Evolutionary conservation across 1,140 invertebrate genomes (phyloP).

Genomic region (Acromyrmex charruanus): DNA sequence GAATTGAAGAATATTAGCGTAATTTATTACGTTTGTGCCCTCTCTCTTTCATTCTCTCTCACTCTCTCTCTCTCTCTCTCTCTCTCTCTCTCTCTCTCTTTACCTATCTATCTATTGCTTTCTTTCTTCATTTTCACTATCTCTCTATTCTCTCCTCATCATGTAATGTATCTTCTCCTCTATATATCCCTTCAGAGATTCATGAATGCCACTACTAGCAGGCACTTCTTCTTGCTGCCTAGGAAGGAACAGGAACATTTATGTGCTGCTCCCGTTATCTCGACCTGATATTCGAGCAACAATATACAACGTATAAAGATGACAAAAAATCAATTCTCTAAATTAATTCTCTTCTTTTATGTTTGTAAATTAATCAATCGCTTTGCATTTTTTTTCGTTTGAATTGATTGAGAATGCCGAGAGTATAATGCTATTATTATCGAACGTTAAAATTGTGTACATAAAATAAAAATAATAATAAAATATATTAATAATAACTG

Average conservation of each 20-base stretch:
- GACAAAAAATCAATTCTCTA: constrained; percentile 20
- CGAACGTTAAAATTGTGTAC: background rate
- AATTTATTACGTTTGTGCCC: background rate
- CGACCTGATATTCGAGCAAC: constrained; percentile 52
- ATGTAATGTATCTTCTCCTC: constrained; percentile 14
- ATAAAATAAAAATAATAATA: background rate
- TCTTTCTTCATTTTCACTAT: background rate
- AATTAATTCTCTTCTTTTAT: background rate
- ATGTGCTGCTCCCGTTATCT: constrained; percentile 37
- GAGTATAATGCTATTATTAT: background rate
- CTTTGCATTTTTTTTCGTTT: background rate
- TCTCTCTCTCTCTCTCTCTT: background rate
- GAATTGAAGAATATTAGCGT: background rate
- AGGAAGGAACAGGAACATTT: too few species aligned
- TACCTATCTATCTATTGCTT: background rate
- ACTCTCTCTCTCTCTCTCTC: background rate
- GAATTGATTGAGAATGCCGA: background rate
- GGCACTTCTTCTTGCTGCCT: constrained; percentile 26
- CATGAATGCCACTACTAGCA: constrained; percentile 25
- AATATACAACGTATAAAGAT: constrained; percentile 22
- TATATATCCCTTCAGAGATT: constrained; percentile 1
- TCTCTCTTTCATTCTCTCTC: background rate
- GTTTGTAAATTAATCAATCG: background rate
- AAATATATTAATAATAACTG: background rate
- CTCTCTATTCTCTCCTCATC: constrained; percentile 21